Evolutionary conservation across 2,113 vertebrate genomes (phyloP), one percentile per base, ranked within the genome.

Genomic region (Hylia prasina): DNA sequence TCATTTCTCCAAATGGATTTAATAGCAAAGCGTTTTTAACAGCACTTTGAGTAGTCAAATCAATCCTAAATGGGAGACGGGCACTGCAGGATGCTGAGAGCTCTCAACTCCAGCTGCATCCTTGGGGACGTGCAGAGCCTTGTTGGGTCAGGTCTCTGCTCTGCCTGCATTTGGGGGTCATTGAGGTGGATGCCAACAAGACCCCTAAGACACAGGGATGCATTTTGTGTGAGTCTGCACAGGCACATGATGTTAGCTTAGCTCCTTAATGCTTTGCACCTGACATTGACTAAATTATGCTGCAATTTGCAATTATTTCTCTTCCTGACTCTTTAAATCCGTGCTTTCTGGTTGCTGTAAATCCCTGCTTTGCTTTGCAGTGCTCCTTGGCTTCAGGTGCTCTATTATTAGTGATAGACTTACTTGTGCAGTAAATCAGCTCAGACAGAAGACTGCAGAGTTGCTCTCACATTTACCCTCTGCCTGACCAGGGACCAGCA

Each of bases 351-450:
- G 33, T 71, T 80, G 15, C 71, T 96, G 57, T 81, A 94, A 96
- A 93, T 93, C 77, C 66, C 92, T 79, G 60, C 66, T 64, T 91
- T 84, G 21, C 81, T 93, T 97, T 92, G 76, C 64, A 47, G 30
- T 40, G 70, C 69, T 90, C 57, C 82, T 92, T 79, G 88, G 53
- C 88, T 96, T 81, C 60, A 13, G 44, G 82, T 64, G 72, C 77
- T 89, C 88, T 96, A 54, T 89, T 92, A 91, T 94, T 90, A 93
- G 87, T 33, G 90, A 89, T n/a, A 51, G 92, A 93, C 47, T 87
- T 75, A 58, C 58, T 64, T 15, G 33, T 48, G 40, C 80, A 86
- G 78, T 76, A 93, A 95, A 94, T 96, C 84, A 95, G 75, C 56
- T 96, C 64, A 84, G 81, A 57, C 71, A 85, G 73, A 42, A 90